Percentiles rank a stretch among this genome's conserved stretches.
Evolutionary conservation across 2,797 vertebrate genomes (phyloP).

Genomic region (Emydoidea blandingii): DNA sequence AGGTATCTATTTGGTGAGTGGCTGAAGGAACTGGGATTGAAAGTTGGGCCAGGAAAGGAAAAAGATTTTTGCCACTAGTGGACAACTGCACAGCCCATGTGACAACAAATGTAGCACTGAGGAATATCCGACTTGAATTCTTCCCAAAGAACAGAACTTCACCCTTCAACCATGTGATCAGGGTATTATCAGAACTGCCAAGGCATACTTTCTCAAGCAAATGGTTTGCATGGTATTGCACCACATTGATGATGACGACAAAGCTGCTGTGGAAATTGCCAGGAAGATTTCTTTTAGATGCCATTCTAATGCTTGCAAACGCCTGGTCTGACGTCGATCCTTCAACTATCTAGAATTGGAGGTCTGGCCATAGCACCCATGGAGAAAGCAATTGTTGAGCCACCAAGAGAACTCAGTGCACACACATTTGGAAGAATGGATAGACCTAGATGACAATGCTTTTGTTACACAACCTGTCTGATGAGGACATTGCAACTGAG

Average conservation of each 20-base stretch:
- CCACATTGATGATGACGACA: background rate
- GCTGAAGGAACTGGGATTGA: background rate
- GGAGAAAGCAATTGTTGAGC: background rate
- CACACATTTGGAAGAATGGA: background rate
- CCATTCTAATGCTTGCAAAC: background rate
- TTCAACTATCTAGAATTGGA: background rate
- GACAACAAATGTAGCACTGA: background rate
- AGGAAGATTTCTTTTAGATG: background rate
- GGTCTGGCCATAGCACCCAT: background rate
- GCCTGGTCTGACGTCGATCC: background rate
- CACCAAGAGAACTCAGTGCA: background rate
- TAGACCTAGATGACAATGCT: background rate
- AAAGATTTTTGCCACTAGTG: background rate
- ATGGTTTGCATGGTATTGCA: background rate
- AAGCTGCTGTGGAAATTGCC: background rate
- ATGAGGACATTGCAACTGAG: background rate
- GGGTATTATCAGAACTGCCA: background rate
- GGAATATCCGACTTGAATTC: background rate
- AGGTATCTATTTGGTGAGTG: too few species aligned
- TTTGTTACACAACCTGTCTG: background rate
- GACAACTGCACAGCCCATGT: background rate
- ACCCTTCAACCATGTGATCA: background rate
- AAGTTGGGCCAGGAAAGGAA: background rate
- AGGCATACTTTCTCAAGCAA: background rate
- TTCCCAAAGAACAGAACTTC: background rate